Percentiles rank a stretch among this genome's conserved stretches.
Conservation (phyloP, 2,113 vertebrate species). For the Saguinus midas region DNA sequence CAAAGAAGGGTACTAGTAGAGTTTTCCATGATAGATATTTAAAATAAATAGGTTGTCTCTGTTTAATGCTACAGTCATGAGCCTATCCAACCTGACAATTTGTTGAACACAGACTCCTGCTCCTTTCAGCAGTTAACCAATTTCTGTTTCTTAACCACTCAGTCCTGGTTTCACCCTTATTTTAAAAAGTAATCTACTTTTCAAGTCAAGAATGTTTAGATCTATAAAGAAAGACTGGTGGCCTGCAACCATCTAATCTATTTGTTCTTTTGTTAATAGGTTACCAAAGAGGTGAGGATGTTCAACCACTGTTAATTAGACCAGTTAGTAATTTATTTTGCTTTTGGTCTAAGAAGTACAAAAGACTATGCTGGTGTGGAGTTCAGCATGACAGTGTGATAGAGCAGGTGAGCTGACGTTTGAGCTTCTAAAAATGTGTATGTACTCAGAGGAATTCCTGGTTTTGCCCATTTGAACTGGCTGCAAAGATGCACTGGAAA, state of each 20-base stretch:
- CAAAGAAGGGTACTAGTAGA: background rate
- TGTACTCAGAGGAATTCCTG: background rate
- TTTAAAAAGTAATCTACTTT: background rate
- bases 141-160: background rate
- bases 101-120: background rate
- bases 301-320: slow-evolving; percentile 85
- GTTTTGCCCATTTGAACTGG: background rate
- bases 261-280: slow-evolving; percentile 78
- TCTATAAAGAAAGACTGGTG: background rate
- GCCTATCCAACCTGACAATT: background rate
- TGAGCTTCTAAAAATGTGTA: background rate
- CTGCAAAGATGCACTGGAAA: background rate
- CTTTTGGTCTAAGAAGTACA: slow-evolving; percentile 87
- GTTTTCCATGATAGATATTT: background rate
- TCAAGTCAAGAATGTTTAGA: background rate
- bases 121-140: background rate
- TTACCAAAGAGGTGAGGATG: slow-evolving; percentile 77
- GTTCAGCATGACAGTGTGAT: slow-evolving; percentile 75
- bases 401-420: slow-evolving; percentile 75
- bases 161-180: background rate
- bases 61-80: background rate
- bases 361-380: slow-evolving; percentile 84
- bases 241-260: background rate
- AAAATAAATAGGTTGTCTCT: background rate
- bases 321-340: slow-evolving; percentile 86